Percentiles rank a stretch among this genome's conserved stretches.
Evolutionary conservation across 2,888 invertebrate species (phyloP).

Genomic region (Megaustenia siamemsis): DNA sequence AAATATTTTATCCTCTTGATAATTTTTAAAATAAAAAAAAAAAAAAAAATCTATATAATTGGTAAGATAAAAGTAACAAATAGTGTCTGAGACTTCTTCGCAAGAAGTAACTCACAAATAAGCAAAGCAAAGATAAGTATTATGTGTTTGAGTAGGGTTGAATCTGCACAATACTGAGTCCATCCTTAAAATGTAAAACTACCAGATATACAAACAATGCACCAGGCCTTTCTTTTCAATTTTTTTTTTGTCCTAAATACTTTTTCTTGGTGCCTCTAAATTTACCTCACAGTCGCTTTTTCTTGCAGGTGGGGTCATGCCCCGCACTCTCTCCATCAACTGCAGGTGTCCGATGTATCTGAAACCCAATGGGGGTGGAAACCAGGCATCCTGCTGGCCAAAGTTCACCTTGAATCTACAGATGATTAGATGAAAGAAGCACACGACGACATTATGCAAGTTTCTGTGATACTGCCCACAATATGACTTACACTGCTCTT

Average conservation of each 20-base stretch:
- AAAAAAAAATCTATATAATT: too few species aligned
- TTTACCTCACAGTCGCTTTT: conserved; percentile 78
- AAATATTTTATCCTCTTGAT: too few species aligned
- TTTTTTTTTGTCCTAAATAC: neutral
- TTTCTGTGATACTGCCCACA: conserved; percentile 43
- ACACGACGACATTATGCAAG: conserved; percentile 52
- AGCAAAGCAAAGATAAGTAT: too few species aligned
- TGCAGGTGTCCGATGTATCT: conserved; percentile 80
- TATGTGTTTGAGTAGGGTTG: too few species aligned
- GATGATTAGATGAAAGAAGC: conserved; percentile 50
- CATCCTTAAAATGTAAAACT: too few species aligned
- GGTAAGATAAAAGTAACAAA: too few species aligned
- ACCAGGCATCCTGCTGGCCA: conserved; percentile 84
- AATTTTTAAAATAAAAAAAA: too few species aligned
- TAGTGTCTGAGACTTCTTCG: too few species aligned
- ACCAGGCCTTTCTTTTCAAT: too few species aligned
- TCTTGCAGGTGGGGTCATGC: conserved; percentile 85
- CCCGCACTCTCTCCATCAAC: conserved; percentile 83
- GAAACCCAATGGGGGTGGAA: conserved; percentile 75
- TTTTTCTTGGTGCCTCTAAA: conserved; percentile 47
- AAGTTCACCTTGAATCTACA: conserved; percentile 91
- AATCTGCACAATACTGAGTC: too few species aligned
- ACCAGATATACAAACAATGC: too few species aligned
- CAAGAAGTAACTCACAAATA: too few species aligned
- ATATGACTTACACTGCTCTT: neutral